Evolutionary conservation across 1,140 invertebrate species (phyloP).

Genomic region (Papilio polyxenes): DNA sequence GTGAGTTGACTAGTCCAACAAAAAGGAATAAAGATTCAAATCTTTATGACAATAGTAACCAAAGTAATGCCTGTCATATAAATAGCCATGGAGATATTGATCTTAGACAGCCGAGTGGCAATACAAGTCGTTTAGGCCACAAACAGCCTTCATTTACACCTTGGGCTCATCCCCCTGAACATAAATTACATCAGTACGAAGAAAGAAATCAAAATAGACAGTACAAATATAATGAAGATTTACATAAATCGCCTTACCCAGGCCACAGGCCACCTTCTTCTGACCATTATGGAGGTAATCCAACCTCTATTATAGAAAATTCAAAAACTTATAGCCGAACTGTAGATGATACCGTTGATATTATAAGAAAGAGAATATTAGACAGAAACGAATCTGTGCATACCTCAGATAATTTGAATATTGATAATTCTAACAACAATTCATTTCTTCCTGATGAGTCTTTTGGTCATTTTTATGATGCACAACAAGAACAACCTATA

Average conservation of each 20-base stretch:
- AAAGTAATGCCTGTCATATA: constrained; percentile 49
- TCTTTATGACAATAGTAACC: constrained; percentile 31
- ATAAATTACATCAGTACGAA: constrained; percentile 49
- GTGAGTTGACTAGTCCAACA: constrained; percentile 17
- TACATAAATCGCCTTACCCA: constrained; percentile 55
- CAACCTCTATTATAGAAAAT: constrained; percentile 59
- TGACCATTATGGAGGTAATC: constrained; percentile 70
- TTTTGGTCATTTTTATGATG: constrained; percentile 18
- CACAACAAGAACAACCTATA: constrained; percentile 51
- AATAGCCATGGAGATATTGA: constrained; percentile 71
- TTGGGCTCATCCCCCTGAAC: constrained; percentile 37
- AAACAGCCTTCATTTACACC: constrained; percentile 9
- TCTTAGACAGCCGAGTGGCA: constrained; percentile 51
- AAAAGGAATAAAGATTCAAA: constrained; percentile 34
- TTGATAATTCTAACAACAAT: constrained; percentile 42
- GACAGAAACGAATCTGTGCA: constrained; percentile 58
- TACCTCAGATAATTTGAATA: constrained; percentile 42
- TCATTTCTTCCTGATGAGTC: constrained; percentile 33
- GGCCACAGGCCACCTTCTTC: constrained; percentile 73
- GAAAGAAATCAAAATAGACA: constrained; percentile 46
- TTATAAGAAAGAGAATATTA: constrained; percentile 66
- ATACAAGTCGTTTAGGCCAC: constrained; percentile 22
- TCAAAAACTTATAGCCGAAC: constrained; percentile 68
- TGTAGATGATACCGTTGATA: constrained; percentile 74
- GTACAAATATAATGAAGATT: constrained; percentile 47